These are phyloP conservation scores for Rallus limicola DNA, from an alignment of 2,113 vertebrate genomes.

Conservation along the genomic window DNA sequence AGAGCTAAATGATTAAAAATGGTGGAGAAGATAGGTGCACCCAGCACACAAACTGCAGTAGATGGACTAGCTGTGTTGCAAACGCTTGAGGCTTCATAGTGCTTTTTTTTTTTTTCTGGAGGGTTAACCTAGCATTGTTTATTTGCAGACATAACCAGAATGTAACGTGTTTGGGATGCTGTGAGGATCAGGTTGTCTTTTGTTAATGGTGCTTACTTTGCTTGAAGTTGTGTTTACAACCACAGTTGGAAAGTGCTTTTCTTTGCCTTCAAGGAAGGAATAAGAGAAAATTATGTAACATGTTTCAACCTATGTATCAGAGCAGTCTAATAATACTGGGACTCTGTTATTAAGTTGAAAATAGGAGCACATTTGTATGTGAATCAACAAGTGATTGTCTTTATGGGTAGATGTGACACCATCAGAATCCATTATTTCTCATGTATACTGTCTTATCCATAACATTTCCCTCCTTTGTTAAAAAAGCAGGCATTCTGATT, in stretches of 20 bases:
- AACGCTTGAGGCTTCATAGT: background rate
- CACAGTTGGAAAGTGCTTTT: background rate
- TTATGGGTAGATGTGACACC: background rate
- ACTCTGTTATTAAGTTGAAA: background rate
- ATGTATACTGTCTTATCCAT: fast-evolving
- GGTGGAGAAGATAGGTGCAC: background rate
- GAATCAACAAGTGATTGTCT: background rate
- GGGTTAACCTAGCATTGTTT: background rate
- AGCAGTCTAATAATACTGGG: background rate
- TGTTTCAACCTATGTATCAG: background rate
- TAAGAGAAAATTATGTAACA: background rate
- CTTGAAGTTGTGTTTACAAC: background rate
- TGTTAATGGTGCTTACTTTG: background rate
- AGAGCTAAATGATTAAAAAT: background rate
- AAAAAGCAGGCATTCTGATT: background rate
- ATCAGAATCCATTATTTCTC: background rate
- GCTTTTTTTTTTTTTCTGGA: background rate
- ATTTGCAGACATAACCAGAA: background rate
- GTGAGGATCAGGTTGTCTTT: background rate
- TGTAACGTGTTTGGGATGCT: background rate
- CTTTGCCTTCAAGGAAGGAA: background rate
- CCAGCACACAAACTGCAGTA: background rate
- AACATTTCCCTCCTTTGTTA: background rate
- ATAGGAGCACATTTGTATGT: background rate
- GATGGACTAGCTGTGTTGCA: background rate